Conservation (phyloP, 2,797 vertebrate species). For the Karalla daura region DNA sequence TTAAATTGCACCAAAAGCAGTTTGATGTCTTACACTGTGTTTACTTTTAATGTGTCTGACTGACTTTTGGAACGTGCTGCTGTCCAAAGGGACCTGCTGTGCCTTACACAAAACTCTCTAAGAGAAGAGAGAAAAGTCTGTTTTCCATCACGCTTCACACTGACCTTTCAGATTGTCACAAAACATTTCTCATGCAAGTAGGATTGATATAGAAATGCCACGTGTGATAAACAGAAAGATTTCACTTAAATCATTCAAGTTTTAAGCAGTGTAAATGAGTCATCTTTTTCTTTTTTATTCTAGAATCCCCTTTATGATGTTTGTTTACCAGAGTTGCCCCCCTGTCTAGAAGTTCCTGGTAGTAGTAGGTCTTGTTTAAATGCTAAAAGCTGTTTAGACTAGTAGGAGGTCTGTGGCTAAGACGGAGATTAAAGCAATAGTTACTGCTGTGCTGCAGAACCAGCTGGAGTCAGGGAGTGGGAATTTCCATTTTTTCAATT, state of each 20-base stretch:
- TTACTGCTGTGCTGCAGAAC: conserved; percentile 27
- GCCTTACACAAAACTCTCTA: too few species aligned
- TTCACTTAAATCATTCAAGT: neutral
- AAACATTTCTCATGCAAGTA: too few species aligned
- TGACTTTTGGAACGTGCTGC: neutral
- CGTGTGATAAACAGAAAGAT: neutral
- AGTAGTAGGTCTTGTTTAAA: conserved; percentile 32
- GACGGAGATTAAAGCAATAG: conserved; percentile 46
- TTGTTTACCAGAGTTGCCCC: neutral
- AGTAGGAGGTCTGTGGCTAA: conserved; percentile 30
- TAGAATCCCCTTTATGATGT: neutral
- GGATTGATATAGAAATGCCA: too few species aligned
- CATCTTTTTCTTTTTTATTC: too few species aligned
- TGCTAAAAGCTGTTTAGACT: conserved; percentile 24
- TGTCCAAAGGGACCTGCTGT: neutral
- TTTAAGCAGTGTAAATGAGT: neutral
- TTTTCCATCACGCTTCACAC: neutral
- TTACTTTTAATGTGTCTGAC: too few species aligned
- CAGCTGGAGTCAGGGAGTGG: conserved; percentile 2
- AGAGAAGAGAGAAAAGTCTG: neutral
- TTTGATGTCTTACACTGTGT: too few species aligned
- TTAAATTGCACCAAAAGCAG: too few species aligned
- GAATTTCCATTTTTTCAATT: conserved; percentile 51
- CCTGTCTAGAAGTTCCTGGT: conserved; percentile 22
- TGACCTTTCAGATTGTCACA: too few species aligned